Percentiles rank a stretch among this genome's conserved stretches.
These are phyloP conservation scores for Lutjanus campechanus DNA, from an alignment of 2,797 vertebrate genomes.

Conservation along the genomic window DNA sequence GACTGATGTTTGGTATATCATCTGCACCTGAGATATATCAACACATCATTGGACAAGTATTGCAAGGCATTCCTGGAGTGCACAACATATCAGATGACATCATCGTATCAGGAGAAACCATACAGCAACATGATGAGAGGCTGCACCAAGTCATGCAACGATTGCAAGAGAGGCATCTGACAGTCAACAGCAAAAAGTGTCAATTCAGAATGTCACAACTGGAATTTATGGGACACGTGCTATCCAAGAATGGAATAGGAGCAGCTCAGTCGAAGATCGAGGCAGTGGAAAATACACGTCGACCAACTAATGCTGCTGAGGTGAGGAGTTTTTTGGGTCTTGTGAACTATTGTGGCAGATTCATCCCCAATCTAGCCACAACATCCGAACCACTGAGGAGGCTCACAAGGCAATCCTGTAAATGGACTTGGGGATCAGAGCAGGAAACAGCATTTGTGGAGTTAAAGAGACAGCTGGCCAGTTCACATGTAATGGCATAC, in stretches of 20 bases:
- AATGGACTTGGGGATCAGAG: slow-evolving; percentile 18
- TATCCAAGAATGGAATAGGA: slow-evolving; percentile 5
- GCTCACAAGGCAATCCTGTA: slow-evolving; percentile 11
- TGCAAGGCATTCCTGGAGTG: slow-evolving; percentile 6
- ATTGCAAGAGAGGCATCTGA: slow-evolving; percentile 1
- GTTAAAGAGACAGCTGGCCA: slow-evolving; percentile 26
- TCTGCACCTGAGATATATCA: slow-evolving; percentile 31
- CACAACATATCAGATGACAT: slow-evolving; percentile 22
- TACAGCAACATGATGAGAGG: neutral
- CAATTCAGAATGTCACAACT: slow-evolving; percentile 25
- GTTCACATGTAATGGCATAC: slow-evolving; percentile 21
- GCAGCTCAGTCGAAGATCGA: slow-evolving; percentile 21
- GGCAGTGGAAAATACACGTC: slow-evolving; percentile 11
- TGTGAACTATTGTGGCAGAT: slow-evolving; percentile 33
- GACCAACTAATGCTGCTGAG: slow-evolving; percentile 13
- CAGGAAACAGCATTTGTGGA: slow-evolving; percentile 31
- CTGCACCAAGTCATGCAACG: neutral
- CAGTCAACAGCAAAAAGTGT: slow-evolving; percentile 20
- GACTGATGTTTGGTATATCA: slow-evolving; percentile 25
- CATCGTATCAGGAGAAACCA: slow-evolving; percentile 10
- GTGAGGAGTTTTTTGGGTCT: slow-evolving; percentile 7
- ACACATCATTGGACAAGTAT: slow-evolving; percentile 25
- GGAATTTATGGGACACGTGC: slow-evolving; percentile 20
- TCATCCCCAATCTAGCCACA: slow-evolving; percentile 22
- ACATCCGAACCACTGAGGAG: slow-evolving; percentile 18